phyloP scores from a whole-genome alignment of 1,140 invertebrate species.

The Micrasema minimum region DNA sequence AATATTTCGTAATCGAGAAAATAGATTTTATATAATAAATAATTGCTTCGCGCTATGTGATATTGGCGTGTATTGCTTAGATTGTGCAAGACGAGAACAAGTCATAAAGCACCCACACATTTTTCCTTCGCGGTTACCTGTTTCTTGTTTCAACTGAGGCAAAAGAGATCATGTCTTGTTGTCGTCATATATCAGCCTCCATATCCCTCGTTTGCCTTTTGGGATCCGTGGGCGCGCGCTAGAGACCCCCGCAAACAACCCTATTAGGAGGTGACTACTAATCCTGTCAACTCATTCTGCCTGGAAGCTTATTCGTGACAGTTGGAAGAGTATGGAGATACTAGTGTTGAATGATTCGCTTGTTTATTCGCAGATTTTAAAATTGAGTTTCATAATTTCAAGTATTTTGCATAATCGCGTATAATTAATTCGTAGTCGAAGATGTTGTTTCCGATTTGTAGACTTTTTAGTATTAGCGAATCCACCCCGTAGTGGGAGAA shows the following conservation, averaged over 20 bases:
- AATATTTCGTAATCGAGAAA: slow-evolving; percentile 4
- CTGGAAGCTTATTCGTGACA: slow-evolving; percentile 5
- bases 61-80: neutral
- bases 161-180: slow-evolving; percentile 1
- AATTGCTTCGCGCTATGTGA: neutral
- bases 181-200: neutral
- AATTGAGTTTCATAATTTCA: no score
- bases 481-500: no score
- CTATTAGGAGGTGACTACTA: slow-evolving; percentile 7
- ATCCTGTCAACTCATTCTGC: neutral
- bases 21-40: neutral
- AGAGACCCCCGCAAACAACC: slow-evolving; percentile 1
- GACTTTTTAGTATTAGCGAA: no score
- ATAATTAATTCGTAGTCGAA: no score
- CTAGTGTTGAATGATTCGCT: no score
- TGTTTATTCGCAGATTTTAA: no score
- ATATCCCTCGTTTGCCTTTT: neutral
- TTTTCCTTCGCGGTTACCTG: neutral
- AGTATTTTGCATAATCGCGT: no score
- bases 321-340: neutral
- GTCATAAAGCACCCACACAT: neutral
- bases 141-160: neutral
- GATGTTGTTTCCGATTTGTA: no score
- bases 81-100: neutral
- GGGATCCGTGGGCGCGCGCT: neutral